phyloP scores from a whole-genome alignment of 2,888 invertebrate genomes.

The Drosophila flavopinicola region DNA sequence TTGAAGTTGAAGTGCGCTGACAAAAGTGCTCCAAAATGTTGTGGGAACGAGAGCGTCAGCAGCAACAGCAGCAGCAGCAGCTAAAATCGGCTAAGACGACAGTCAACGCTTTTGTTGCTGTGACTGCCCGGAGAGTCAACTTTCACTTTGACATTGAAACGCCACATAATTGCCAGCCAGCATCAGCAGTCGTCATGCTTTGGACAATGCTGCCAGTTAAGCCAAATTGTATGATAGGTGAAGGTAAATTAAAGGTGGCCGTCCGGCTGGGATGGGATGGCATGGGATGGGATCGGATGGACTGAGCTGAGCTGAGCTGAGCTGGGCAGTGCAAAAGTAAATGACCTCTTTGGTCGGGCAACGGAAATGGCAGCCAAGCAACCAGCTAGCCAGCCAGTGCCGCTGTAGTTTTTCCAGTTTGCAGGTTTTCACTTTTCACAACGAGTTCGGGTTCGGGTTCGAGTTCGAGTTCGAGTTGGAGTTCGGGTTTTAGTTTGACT shows the following conservation, averaged over 20 bases:
- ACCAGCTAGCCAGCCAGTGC: conserved; percentile 18
- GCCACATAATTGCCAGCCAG: conserved; percentile 64
- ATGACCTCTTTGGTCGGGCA: conserved; percentile 63
- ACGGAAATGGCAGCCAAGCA: conserved; percentile 57
- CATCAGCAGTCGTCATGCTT: conserved; percentile 26
- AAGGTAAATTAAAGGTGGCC: conserved; percentile 58
- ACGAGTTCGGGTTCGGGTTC: conserved; percentile 47
- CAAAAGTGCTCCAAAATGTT: conserved; percentile 51
- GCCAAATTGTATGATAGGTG: conserved; percentile 47
- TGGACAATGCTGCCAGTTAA: conserved; percentile 31
- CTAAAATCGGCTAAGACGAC: conserved; percentile 42
- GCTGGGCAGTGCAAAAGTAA: conserved; percentile 55
- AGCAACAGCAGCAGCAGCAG: not conserved
- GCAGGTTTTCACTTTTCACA: conserved; percentile 76
- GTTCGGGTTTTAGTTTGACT: conserved; percentile 1
- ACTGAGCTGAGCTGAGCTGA: not conserved
- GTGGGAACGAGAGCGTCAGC: not conserved
- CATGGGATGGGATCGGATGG: too few species aligned
- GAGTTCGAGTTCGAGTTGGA: conserved; percentile 12
- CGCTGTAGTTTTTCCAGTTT: conserved; percentile 71
- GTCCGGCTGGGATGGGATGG: conserved; percentile 24
- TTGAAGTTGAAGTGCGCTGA: conserved; percentile 53
- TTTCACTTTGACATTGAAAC: conserved; percentile 85
- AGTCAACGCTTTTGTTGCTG: conserved; percentile 29
- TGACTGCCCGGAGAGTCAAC: conserved; percentile 72